Base-by-base conservation (phyloP, 2,113 vertebrate species). In the Alligator mississippiensis region DNA sequence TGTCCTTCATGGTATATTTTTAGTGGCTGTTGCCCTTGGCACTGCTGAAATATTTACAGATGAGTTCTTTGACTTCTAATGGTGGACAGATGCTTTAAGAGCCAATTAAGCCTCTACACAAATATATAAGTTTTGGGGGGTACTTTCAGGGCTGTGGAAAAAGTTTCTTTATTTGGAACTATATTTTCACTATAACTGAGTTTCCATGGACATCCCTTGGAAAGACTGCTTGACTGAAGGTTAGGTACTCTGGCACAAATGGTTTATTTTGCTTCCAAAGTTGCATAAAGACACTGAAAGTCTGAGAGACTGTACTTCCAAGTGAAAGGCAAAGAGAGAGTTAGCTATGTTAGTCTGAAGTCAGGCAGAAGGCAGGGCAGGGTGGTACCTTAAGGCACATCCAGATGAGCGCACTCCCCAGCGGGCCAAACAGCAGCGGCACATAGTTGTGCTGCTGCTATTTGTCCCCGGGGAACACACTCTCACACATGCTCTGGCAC, bases 11-110 rank as follows among this genome's bases (percentile, higher is more conserved):
- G 55, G 74, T 80, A 15, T 95, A 94, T 96, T 97, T 96, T 96
- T 94, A 96, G 87, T 93, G 77, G 25, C 5, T 80, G 4, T 94
- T 95, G 94, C 92, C 88, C 63, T 25, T 82, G 87, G 96, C 94
- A 60, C 47, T 91, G 66, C 55, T 88, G 79, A 93, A 95, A 94
- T 88, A 89, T 95, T 96, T 96, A 88, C 91, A 93, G 93, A 94
- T 88, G 22, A 95, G 90, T 94, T 91, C 55, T 92, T 87, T 95
- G 85, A 95, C 87, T 96, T 96, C 75, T 83, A 63, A 88, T 96
- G 93, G 91, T 92, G 93, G 93, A 77, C 85, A 94, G 93, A 92
- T 91, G 90, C 86, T 97, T 82, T 93, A 92, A 93, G 95, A 94
- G 87, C 90, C 87, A 97, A 93, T 95, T 95, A 95, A 95, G 89